phyloP scores from a whole-genome alignment of 2,113 vertebrate genomes.

The Octodon degus region DNA sequence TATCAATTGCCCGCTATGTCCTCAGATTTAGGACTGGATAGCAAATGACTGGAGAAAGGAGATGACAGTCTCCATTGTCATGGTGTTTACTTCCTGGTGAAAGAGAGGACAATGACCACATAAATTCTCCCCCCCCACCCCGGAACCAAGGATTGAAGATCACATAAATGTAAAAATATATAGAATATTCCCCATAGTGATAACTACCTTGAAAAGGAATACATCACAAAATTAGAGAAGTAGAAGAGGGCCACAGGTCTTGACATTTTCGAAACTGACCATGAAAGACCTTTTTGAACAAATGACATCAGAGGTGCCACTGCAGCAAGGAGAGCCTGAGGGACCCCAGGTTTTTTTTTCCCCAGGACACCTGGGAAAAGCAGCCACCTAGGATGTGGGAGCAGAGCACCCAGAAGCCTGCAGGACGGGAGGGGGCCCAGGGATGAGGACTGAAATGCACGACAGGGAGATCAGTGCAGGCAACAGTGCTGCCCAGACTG shows the following conservation, averaged over 20 bases:
- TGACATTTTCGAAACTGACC: background rate
- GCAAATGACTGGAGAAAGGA: background rate
- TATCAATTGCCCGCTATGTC: background rate
- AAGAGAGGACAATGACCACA: background rate
- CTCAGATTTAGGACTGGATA: background rate
- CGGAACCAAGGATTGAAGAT: too few species aligned
- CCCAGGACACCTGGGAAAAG: background rate
- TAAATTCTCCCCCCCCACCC: background rate
- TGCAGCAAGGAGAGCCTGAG: background rate
- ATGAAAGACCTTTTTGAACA: background rate
- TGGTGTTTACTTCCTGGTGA: background rate
- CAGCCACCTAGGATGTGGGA: background rate
- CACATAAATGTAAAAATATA: background rate
- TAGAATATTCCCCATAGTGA: background rate
- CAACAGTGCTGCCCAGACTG: background rate
- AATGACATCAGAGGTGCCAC: background rate
- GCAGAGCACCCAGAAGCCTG: background rate
- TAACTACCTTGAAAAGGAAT: background rate
- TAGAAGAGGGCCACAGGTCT: background rate
- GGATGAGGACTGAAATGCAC: background rate
- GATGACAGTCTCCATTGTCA: background rate
- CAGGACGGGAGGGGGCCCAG: too few species aligned
- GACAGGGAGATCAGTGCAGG: background rate
- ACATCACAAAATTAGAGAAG: background rate
- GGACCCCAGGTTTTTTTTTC: background rate